Conservation (phyloP, 2,888 invertebrate species). For the Macrophya alboannulata region DNA sequence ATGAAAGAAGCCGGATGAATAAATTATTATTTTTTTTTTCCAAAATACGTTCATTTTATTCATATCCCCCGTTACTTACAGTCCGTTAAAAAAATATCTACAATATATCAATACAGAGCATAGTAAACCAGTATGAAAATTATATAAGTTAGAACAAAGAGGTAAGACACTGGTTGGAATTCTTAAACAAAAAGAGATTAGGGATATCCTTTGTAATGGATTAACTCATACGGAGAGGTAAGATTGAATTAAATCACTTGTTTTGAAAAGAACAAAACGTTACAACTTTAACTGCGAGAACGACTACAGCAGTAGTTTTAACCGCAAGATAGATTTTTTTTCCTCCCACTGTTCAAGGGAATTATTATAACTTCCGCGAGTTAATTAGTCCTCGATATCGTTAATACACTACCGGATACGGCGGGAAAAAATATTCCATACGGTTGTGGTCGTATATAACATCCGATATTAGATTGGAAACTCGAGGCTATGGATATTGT, state of each 20-base stretch:
- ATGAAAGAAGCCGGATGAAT: not conserved
- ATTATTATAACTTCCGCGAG: slow-evolving; percentile 1
- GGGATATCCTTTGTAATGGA: not conserved
- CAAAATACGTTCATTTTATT: slow-evolving; percentile 1
- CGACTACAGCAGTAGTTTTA: not conserved
- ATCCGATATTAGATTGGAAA: not conserved
- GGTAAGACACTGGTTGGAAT: not conserved
- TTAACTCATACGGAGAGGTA: not conserved
- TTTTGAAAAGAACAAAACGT: slow-evolving; percentile 1
- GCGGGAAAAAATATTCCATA: not conserved
- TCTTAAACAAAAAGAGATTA: not conserved
- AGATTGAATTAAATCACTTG: not conserved
- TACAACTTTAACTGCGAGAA: not conserved
- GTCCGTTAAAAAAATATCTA: not conserved
- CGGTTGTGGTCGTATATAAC: not conserved
- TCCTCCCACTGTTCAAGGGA: not conserved
- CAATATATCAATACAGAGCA: not conserved
- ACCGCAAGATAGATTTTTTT: not conserved
- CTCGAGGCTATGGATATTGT: not conserved
- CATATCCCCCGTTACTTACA: not conserved
- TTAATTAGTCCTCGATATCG: not conserved
- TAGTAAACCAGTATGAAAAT: slow-evolving; percentile 1
- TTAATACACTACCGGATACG: slow-evolving; percentile 11
- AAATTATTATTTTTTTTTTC: slow-evolving; percentile 31
- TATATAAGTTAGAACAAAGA: not conserved